Percentiles rank a stretch among this genome's conserved stretches.
phyloP scores from a whole-genome alignment of 2,888 invertebrate genomes.

The Ectropis crepuscularia region DNA sequence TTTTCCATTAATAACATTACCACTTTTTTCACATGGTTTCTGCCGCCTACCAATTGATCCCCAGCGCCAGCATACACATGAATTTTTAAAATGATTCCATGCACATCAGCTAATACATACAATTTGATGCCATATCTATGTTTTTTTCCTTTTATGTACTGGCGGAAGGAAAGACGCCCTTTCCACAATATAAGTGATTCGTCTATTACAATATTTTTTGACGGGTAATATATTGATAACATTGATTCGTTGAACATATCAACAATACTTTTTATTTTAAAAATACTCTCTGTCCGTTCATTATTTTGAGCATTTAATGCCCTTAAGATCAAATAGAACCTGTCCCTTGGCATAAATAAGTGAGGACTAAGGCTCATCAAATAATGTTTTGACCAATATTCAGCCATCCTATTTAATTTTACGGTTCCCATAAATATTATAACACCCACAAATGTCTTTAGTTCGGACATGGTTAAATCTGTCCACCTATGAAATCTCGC shows the following conservation, averaged over 20 bases:
- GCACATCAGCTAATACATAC: conserved; percentile 39
- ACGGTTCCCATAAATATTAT: conserved; percentile 34
- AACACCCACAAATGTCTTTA: conserved; percentile 30
- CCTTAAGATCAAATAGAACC: conserved; percentile 34
- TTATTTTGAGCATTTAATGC: conserved; percentile 12
- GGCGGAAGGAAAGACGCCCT: conserved; percentile 44
- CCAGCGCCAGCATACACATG: conserved; percentile 47
- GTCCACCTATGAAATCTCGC: conserved; percentile 8
- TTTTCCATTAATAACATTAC: conserved; percentile 41
- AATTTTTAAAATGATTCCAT: conserved; percentile 45
- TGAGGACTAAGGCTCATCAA: conserved; percentile 28
- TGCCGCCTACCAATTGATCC: conserved; percentile 43
- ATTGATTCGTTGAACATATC: conserved; percentile 44
- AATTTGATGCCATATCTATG: conserved; percentile 49
- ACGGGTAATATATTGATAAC: conserved; percentile 37
- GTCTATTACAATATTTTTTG: conserved; percentile 29
- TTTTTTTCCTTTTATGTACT: conserved; percentile 44
- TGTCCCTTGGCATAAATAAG: conserved; percentile 25
- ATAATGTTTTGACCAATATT: conserved; percentile 36
- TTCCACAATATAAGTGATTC: conserved; percentile 41
- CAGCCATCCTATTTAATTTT: conserved; percentile 33
- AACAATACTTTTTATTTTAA: conserved; percentile 38
- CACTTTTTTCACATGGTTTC: conserved; percentile 45
- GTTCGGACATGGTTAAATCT: conserved; percentile 29
- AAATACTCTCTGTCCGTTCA: conserved; percentile 19